phyloP scores from a whole-genome alignment of 2,113 vertebrate genomes.

The Corapipo altera region DNA sequence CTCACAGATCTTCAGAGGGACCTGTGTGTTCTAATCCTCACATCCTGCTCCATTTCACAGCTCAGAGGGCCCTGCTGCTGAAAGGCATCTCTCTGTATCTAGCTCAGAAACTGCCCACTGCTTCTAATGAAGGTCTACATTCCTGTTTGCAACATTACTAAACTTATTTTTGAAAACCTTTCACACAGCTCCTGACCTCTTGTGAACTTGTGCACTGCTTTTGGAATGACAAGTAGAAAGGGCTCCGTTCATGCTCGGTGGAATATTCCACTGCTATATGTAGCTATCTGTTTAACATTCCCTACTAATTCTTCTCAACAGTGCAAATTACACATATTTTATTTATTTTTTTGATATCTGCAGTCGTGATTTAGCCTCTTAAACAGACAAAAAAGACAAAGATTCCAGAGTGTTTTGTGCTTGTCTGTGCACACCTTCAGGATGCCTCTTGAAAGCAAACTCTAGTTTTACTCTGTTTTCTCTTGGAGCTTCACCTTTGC shows the following conservation, averaged over 20 bases:
- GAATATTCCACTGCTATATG: not conserved
- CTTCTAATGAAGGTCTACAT: not conserved
- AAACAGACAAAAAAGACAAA: not conserved
- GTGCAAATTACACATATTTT: not conserved
- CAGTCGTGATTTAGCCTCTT: not conserved
- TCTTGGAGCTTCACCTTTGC: constrained; percentile 23
- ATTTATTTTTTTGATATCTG: not conserved
- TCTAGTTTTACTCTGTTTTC: not conserved
- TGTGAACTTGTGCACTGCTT: not conserved
- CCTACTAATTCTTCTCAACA: not conserved
- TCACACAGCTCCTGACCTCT: not conserved
- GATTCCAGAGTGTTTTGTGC: not conserved
- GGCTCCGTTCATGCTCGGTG: not conserved
- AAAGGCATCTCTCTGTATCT: not conserved
- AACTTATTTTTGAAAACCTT: not conserved
- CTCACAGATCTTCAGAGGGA: not conserved
- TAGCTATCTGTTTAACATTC: not conserved
- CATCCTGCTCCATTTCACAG: not conserved
- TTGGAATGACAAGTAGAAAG: not conserved
- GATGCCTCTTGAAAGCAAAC: not conserved
- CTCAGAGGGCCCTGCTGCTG: not conserved
- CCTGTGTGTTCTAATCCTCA: not conserved
- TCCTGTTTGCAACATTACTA: not conserved
- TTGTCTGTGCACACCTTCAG: not conserved
- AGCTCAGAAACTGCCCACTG: not conserved